phyloP scores from a whole-genome alignment of 2,113 vertebrate species.

The Syngnathus floridae region DNA sequence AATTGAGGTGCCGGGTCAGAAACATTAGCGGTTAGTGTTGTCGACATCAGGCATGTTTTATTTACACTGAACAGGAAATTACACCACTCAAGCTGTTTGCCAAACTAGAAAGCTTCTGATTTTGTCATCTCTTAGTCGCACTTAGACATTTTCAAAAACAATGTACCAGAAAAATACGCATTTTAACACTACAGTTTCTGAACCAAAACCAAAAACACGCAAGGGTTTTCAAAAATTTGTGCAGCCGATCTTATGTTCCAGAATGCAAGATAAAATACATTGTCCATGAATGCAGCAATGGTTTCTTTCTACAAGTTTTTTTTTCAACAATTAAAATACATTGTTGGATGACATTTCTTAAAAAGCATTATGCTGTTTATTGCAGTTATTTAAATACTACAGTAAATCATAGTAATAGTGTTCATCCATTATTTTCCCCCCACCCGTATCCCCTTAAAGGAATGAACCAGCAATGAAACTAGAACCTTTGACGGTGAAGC shows the following conservation, averaged over 20 bases:
- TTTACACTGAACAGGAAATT: conserved; percentile 54
- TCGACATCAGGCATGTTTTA: conserved; percentile 48
- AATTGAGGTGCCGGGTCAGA: conserved; percentile 34
- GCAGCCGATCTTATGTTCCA: conserved; percentile 1
- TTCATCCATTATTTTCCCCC: background rate
- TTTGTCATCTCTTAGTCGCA: conserved; percentile 44
- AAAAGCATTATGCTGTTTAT: background rate
- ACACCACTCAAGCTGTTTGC: conserved; percentile 56
- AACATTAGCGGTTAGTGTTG: conserved; percentile 46
- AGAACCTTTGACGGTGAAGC: background rate
- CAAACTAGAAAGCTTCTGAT: conserved; percentile 37
- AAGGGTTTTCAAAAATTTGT: conserved; percentile 28
- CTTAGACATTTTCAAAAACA: conserved; percentile 42
- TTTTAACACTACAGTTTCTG: conserved; percentile 16
- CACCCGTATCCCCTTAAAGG: background rate
- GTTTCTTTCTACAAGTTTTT: background rate
- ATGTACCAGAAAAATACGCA: conserved; percentile 46
- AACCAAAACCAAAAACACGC: conserved; percentile 29
- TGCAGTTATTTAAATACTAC: background rate
- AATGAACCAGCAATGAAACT: background rate
- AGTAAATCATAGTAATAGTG: background rate
- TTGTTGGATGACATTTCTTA: background rate
- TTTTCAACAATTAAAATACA: background rate
- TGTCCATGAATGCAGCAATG: background rate
- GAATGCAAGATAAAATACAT: background rate